phyloP scores from a whole-genome alignment of 2,888 invertebrate species.

The Pristionchus mayeri region DNA sequence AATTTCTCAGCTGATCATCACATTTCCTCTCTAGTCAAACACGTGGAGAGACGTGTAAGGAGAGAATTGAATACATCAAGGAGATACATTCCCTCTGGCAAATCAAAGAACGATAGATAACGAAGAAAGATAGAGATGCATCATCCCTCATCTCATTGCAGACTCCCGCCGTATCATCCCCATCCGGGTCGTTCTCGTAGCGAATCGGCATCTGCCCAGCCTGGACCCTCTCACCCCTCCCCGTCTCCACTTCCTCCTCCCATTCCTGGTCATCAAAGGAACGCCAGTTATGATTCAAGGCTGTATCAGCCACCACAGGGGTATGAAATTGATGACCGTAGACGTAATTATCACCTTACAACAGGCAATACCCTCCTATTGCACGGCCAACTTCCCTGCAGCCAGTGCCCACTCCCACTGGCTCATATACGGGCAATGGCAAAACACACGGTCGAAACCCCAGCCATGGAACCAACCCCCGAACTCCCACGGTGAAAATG shows the following conservation, averaged over 20 bases:
- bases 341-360: too few relatives aligned
- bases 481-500: constrained; percentile 35
- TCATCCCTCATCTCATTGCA: not conserved
- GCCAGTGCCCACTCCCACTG: not conserved
- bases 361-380: not conserved
- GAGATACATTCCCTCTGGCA: not conserved
- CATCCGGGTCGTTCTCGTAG: constrained; percentile 4
- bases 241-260: constrained; percentile 4
- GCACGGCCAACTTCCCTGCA: not conserved
- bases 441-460: not conserved
- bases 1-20: constrained; percentile 37
- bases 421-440: not conserved
- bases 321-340: not conserved
- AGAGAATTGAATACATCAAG: not conserved
- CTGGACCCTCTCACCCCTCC: constrained; percentile 18
- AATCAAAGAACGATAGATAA: not conserved
- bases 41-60: constrained; percentile 12
- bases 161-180: constrained; percentile 10
- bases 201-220: not conserved
- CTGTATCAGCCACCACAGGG: not conserved
- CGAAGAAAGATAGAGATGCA: not conserved
- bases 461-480: constrained; percentile 22
- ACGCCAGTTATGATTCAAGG: constrained; percentile 3
- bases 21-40: constrained; percentile 23
- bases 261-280: constrained; percentile 39